Conservation (phyloP, 1,140 invertebrate species). For the Orius laevigatus region DNA sequence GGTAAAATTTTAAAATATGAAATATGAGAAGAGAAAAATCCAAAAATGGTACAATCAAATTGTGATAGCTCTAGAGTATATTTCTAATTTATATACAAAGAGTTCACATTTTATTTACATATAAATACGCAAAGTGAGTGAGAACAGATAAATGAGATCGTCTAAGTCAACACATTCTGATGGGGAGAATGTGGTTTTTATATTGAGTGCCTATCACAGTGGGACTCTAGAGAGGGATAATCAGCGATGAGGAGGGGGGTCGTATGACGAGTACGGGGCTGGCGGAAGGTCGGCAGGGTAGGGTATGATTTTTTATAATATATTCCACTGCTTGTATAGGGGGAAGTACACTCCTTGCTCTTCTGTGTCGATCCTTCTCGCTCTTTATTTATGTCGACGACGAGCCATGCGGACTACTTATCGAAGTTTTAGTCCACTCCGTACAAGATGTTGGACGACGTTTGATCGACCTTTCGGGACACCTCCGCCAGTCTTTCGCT, state of each 20-base stretch:
- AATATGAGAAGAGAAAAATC: too few species aligned
- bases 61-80: too few species aligned
- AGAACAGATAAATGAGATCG: too few species aligned
- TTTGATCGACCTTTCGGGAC: slow-evolving; percentile 56
- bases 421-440: slow-evolving; percentile 75
- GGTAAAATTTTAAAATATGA: too few species aligned
- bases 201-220: slow-evolving; percentile 29
- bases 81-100: too few species aligned
- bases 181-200: slow-evolving; percentile 19
- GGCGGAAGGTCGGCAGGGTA: slow-evolving; percentile 32
- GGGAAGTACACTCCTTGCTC: slow-evolving; percentile 40
- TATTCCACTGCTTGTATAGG: too few species aligned
- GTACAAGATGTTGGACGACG: slow-evolving; percentile 80
- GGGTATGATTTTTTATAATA: too few species aligned
- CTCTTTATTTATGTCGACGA: slow-evolving; percentile 35
- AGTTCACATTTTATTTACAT: too few species aligned
- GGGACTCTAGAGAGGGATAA: slow-evolving; percentile 39
- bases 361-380: slow-evolving; percentile 33
- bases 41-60: too few species aligned
- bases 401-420: slow-evolving; percentile 42
- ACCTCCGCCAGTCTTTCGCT: slow-evolving; percentile 55
- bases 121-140: too few species aligned
- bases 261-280: slow-evolving; percentile 34
- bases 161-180: too few species aligned
- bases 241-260: slow-evolving; percentile 36